Base-by-base conservation (phyloP, 2,113 vertebrate species). In the Cyanoramphus novaezelandiae region DNA sequence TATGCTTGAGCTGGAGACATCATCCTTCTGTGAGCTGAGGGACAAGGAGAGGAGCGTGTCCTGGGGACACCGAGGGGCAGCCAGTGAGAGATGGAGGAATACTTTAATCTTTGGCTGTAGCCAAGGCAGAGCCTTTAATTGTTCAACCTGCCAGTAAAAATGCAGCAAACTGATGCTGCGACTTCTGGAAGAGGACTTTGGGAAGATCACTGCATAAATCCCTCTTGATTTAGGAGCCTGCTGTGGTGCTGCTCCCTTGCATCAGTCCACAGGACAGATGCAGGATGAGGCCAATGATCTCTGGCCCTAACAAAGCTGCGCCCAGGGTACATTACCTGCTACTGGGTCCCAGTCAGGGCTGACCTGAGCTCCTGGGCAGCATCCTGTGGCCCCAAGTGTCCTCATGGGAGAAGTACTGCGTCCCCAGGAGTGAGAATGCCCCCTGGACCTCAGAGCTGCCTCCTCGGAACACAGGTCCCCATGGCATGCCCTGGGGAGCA, bases 271-370 rank as follows among this genome's bases (percentile, higher is more conserved):
- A 31, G 83, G 28, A 12, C 11, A 10, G 50, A 24, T 2, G 18
- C 7, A 21, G 69, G 71, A 49, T 17, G 25, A 1, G 1, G 35
- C 10, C 25, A 7, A 0, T 7, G 20, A 24, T 9, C 63, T 39
- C 50, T 1, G 3, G 14, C n/a, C 33, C 41, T 8, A n/a, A 9
- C 2, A 9, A 23, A 46, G 37, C 37, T 21, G 24, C 10, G 20
- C 68, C 20, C 27, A 4, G 33, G 31, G 31, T 3, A 13, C 2
- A 6, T 15, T 14, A 13, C 7, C 8, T 23, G 47, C 37, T 31
- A 2, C 44, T 2, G 29, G 29, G 2, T 49, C 79, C 79, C 6
- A 13, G 79, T 44, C n/a, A 47, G 27, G 64, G 41, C 77, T 35
- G 20, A 41, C 49, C 13, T 4, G 2, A 17, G 63, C 49, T 35